These are phyloP conservation scores for Dendrolimus houi DNA, from an alignment of 2,888 invertebrate genomes.

Conservation along the genomic window DNA sequence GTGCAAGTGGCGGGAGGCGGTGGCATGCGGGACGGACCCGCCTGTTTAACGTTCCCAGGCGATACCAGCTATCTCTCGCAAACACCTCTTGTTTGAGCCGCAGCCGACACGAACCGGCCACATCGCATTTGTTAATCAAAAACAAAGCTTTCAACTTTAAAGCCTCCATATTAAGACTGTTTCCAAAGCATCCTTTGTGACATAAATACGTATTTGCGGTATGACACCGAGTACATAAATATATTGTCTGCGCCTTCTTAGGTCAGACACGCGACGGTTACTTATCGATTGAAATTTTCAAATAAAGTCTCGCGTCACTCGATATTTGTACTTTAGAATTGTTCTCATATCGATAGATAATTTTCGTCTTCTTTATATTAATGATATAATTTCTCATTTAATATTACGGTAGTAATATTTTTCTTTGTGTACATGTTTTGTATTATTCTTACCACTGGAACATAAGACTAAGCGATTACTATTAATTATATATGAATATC, in stretches of 20 bases:
- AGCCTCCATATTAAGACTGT: not conserved
- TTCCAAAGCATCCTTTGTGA: not conserved
- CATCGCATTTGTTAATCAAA: slow-evolving; percentile 10
- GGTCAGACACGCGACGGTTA: slow-evolving; percentile 51
- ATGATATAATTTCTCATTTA: too few species aligned
- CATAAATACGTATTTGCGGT: slow-evolving; percentile 2
- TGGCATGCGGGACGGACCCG: slow-evolving; percentile 56
- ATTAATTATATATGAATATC: too few species aligned
- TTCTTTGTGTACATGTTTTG: too few species aligned
- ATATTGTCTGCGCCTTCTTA: slow-evolving; percentile 28
- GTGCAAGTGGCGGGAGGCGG: slow-evolving; percentile 48
- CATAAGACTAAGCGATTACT: too few species aligned
- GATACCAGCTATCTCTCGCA: slow-evolving; percentile 70
- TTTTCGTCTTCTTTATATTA: not conserved
- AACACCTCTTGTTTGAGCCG: slow-evolving; percentile 70
- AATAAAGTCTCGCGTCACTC: slow-evolving; percentile 62
- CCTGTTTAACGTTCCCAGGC: slow-evolving; percentile 73
- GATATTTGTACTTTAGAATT: slow-evolving; percentile 31
- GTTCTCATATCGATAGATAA: slow-evolving; percentile 42
- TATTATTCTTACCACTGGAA: too few species aligned
- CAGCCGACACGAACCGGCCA: slow-evolving; percentile 44
- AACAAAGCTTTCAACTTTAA: not conserved
- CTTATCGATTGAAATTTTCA: slow-evolving; percentile 63
- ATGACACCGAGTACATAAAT: slow-evolving; percentile 19
- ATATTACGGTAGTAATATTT: too few species aligned